phyloP scores from a whole-genome alignment of 2,797 vertebrate genomes.

The Poeciliopsis turneri region DNA sequence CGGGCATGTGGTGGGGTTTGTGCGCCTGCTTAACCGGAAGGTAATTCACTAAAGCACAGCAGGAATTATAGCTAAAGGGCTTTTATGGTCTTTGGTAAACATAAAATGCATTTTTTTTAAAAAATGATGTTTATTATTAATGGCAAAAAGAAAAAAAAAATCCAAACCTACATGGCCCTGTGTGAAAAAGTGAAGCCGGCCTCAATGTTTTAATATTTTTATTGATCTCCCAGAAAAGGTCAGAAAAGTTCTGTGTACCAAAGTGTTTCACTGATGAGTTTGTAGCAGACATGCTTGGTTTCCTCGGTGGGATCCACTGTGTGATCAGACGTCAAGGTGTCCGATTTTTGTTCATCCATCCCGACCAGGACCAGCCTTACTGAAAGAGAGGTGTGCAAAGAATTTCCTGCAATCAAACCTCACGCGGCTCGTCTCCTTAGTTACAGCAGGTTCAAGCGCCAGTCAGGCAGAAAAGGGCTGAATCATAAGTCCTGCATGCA shows the following conservation, averaged over 20 bases:
- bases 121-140: no score
- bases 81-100: not conserved
- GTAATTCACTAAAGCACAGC: not conserved
- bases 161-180: no score
- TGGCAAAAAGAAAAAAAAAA: no score
- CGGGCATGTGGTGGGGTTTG: not conserved
- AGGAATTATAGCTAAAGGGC: not conserved
- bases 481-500: not conserved
- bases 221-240: not conserved
- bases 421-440: slow-evolving; percentile 30
- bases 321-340: not conserved
- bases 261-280: not conserved
- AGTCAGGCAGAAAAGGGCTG: not conserved
- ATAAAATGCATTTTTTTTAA: no score
- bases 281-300: not conserved
- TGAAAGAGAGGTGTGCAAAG: not conserved
- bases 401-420: slow-evolving; percentile 18
- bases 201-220: not conserved
- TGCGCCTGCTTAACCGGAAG: not conserved
- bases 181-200: no score
- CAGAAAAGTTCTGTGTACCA: not conserved
- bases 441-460: slow-evolving; percentile 8
- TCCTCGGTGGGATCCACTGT: not conserved
- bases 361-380: not conserved
- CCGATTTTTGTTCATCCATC: not conserved